Base-by-base conservation (phyloP, 1,140 invertebrate species). In the Bombus vancouverensis region DNA sequence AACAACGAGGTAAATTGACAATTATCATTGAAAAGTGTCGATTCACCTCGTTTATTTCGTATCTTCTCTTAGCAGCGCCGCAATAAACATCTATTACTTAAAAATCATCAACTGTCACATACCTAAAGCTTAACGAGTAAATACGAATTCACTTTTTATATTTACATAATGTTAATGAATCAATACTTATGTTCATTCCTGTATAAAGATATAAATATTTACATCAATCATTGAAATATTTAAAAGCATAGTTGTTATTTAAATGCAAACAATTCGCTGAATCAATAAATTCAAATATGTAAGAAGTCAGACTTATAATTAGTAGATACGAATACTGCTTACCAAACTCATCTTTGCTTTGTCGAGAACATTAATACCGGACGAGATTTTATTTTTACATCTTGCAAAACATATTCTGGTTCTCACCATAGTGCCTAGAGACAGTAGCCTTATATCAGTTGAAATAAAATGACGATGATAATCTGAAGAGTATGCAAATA, bases 21-120 rank as follows among this genome's bases (percentile, higher is more conserved):
- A 94, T 93, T 93, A 91, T 93, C 92, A 94, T 92, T 92, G 92
- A 93, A 93, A 92, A 93, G 92, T 93, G 86, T 90, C 91, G 88
- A 91, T 92, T 92, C 75, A 87, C 85, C 89, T 89, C 77, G 89
- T 90, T 86, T 83, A 86, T 83, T 75, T 81, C 66, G 53, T 62
- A 42, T 47, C 77, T 73, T 83, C 74, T 66, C 42, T 37, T 81
- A 66, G 28, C 59, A 9, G 34, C 42, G 25, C 25, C 37, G 28
- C 39, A 59, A 71, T 37, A 66, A 74, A 42, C 47, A 81, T 74
- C n/a, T 81, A 44, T n/a, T 57, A 5, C 32, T 74, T 5, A 3
- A 66, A 5, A 2, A 62, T 47, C 42, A 18, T 42, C 65, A 44
- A 73, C 81, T 65, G 25, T 28, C 9, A 44, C 10, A 53, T 22